Evolutionary conservation across 2,797 vertebrate species (phyloP).

Genomic region (Antrozous pallidus): DNA sequence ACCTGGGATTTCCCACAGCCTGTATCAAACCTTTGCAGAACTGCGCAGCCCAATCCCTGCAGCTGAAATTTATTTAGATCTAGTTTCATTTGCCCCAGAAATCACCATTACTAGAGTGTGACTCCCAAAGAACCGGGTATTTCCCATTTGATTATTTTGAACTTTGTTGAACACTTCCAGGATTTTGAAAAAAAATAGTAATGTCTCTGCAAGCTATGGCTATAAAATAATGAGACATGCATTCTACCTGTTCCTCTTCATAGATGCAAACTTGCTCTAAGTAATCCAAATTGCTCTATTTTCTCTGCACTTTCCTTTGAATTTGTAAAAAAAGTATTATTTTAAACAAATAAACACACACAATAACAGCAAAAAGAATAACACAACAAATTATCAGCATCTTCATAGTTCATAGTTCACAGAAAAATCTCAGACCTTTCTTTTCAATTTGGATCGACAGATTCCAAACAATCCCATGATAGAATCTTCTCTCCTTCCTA

Average conservation of each 20-base stretch:
- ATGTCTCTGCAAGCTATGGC: background rate
- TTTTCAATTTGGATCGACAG: background rate
- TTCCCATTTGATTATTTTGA: conserved; percentile 39
- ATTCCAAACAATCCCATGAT: background rate
- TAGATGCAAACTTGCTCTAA: background rate
- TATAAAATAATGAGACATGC: background rate
- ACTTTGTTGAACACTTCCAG: conserved; percentile 27
- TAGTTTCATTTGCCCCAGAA: conserved; percentile 21
- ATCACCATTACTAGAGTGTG: background rate
- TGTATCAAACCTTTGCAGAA: background rate
- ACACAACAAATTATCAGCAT: background rate
- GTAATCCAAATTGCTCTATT: background rate
- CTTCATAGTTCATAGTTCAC: background rate
- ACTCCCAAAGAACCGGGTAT: background rate
- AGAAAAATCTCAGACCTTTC: background rate
- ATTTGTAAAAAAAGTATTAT: background rate
- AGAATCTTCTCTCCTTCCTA: background rate
- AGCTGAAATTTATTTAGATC: background rate
- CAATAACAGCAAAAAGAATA: background rate
- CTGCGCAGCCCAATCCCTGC: background rate
- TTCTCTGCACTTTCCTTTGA: background rate
- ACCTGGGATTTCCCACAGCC: background rate
- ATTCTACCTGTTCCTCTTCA: background rate
- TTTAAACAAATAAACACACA: background rate
- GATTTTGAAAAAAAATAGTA: background rate